Evolutionary conservation across 2,797 vertebrate species (phyloP).

Genomic region (Spinus pinus): DNA sequence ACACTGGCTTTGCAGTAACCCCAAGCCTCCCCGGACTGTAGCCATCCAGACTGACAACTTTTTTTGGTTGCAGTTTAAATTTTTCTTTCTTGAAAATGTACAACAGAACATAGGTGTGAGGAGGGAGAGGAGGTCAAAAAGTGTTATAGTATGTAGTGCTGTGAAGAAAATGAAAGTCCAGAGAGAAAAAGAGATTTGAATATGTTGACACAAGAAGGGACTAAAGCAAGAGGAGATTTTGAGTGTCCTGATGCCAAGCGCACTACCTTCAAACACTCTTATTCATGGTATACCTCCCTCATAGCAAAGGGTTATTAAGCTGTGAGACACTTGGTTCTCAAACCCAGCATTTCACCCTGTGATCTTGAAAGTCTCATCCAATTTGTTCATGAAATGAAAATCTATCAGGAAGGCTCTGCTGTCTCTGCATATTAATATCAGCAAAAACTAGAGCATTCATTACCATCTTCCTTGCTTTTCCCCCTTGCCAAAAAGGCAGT

Average conservation of each 20-base stretch:
- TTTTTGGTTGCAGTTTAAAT: neutral
- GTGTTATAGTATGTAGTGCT: neutral
- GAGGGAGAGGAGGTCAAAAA: accelerated
- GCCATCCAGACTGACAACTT: neutral
- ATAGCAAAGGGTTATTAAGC: neutral
- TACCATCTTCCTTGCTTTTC: neutral
- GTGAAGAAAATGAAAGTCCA: neutral
- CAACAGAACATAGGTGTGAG: neutral
- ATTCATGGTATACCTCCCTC: neutral
- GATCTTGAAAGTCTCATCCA: constrained; percentile 23
- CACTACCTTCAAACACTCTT: neutral
- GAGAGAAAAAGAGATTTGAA: neutral
- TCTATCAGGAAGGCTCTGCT: constrained; percentile 26
- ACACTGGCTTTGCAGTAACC: neutral
- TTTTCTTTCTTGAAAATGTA: neutral
- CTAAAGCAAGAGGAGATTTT: neutral
- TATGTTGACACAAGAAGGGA: neutral
- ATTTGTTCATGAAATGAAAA: constrained; percentile 46
- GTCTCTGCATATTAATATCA: constrained; percentile 41
- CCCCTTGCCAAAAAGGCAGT: neutral
- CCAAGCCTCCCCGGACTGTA: neutral
- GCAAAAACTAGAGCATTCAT: constrained; percentile 25
- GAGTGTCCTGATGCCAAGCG: neutral
- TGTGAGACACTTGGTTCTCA: neutral
- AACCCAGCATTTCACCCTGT: neutral